Conservation (phyloP, 92 coral and sea anemone species). For the Epizoanthus stellaris region DNA sequence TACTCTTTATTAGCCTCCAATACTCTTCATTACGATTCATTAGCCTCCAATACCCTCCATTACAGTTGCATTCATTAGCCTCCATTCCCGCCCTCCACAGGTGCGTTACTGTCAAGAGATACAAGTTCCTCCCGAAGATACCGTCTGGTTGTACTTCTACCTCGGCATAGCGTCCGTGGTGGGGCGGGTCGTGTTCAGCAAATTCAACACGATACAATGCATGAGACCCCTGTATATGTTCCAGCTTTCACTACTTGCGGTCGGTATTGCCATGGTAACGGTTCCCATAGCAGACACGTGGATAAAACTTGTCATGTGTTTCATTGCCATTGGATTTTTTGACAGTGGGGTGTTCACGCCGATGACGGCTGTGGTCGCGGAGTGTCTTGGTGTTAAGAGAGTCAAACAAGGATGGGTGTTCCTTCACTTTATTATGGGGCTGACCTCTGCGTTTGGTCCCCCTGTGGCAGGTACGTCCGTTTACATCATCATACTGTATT, state of each 20-base stretch:
- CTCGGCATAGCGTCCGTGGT: constrained; percentile 12
- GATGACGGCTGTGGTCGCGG: constrained; percentile 3
- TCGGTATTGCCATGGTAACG: constrained; percentile 23
- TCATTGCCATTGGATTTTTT: constrained; percentile 22
- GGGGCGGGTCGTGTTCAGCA: neutral
- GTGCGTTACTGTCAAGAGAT: constrained; percentile 20
- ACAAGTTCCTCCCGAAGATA: neutral
- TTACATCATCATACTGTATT: too few species aligned
- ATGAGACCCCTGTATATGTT: constrained; percentile 2
- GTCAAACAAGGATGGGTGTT: constrained; percentile 19
- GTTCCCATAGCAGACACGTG: constrained; percentile 30
- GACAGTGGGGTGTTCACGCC: constrained; percentile 33
- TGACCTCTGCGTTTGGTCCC: constrained; percentile 19
- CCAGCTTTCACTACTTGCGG: constrained; percentile 30
- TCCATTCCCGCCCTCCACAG: neutral
- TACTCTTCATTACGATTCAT: too few species aligned
- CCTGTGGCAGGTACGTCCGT: constrained; percentile 9
- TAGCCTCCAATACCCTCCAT: too few species aligned
- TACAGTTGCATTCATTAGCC: too few species aligned
- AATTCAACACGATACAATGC: constrained; percentile 3
- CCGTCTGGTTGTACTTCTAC: neutral
- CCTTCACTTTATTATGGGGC: constrained; percentile 18
- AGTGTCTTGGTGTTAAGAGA: neutral
- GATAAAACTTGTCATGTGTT: constrained; percentile 10
- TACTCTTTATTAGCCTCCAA: too few species aligned